These are phyloP conservation scores for Rotaria sp. DNA, from an alignment of 2,888 invertebrate species.

Conservation along the genomic window DNA sequence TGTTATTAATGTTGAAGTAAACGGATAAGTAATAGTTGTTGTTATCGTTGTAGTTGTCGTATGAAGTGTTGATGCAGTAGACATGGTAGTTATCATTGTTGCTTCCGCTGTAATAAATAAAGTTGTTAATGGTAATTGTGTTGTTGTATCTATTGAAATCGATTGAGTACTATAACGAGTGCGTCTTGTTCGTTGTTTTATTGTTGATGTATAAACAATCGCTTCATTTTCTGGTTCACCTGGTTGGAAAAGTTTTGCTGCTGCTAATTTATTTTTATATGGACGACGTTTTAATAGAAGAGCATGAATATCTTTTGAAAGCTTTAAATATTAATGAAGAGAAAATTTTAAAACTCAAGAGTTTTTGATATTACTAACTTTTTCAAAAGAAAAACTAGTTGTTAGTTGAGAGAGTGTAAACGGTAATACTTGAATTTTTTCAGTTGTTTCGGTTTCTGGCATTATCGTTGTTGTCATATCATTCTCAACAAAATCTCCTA, in stretches of 20 bases:
- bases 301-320: neutral
- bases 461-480: neutral
- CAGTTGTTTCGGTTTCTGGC: neutral
- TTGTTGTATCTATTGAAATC: neutral
- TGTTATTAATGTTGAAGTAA: neutral
- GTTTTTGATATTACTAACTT: neutral
- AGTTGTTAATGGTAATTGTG: neutral
- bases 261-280: neutral
- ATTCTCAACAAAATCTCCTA: neutral
- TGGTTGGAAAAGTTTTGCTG: neutral
- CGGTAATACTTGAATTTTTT: neutral
- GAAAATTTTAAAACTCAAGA: neutral
- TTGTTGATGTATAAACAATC: neutral
- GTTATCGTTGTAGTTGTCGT: neutral
- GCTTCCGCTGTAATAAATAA: neutral
- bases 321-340: neutral
- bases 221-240: constrained; percentile 25
- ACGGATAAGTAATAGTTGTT: neutral
- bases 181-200: neutral
- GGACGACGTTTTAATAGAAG: neutral
- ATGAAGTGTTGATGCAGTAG: neutral
- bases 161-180: neutral
- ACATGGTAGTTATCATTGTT: neutral
- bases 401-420: neutral
- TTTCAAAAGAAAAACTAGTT: neutral